A percentile compares a stretch with the other conserved stretches of the same genome.
Evolutionary conservation across 2,888 invertebrate genomes (phyloP).

Genomic region (Schrankia costaestrigalis): DNA sequence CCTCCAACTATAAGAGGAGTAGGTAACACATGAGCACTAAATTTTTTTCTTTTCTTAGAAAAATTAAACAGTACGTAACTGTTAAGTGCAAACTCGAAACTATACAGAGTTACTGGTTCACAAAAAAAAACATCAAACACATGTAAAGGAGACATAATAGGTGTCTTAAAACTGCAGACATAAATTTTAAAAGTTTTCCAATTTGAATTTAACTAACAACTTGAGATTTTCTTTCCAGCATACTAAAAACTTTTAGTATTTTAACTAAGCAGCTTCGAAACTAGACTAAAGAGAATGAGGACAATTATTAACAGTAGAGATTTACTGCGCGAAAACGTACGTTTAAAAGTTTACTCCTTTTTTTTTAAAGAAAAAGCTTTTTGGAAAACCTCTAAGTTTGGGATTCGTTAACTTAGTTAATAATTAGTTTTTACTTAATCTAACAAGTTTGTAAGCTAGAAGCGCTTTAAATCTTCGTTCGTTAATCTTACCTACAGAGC

Average conservation of each 20-base stretch:
- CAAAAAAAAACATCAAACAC: conserved; percentile 27
- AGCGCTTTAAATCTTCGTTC: too few species aligned
- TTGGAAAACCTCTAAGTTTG: not conserved
- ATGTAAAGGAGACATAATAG: conserved; percentile 64
- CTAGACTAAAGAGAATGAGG: conserved; percentile 36
- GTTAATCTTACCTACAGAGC: too few species aligned
- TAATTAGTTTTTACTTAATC: conserved; percentile 12
- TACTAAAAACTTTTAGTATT: conserved; percentile 64
- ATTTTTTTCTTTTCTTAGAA: too few species aligned
- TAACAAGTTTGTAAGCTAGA: too few species aligned
- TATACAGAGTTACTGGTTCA: too few species aligned
- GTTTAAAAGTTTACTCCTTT: conserved; percentile 27
- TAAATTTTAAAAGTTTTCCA: conserved; percentile 75
- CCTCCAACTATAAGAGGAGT: too few species aligned
- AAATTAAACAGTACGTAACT: too few species aligned
- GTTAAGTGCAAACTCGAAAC: too few species aligned
- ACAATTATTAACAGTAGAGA: conserved; percentile 48
- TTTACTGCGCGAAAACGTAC: conserved; percentile 39
- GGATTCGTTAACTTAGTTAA: conserved; percentile 12
- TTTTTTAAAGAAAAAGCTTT: conserved; percentile 10
- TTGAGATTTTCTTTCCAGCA: conserved; percentile 64
- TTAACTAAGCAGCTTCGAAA: conserved; percentile 55
- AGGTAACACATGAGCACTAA: too few species aligned
- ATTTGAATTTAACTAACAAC: conserved; percentile 77
- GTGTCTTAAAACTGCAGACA: conserved; percentile 66